Evolutionary conservation across 1,140 invertebrate genomes (phyloP).

Genomic region (Orussus abietinus): DNA sequence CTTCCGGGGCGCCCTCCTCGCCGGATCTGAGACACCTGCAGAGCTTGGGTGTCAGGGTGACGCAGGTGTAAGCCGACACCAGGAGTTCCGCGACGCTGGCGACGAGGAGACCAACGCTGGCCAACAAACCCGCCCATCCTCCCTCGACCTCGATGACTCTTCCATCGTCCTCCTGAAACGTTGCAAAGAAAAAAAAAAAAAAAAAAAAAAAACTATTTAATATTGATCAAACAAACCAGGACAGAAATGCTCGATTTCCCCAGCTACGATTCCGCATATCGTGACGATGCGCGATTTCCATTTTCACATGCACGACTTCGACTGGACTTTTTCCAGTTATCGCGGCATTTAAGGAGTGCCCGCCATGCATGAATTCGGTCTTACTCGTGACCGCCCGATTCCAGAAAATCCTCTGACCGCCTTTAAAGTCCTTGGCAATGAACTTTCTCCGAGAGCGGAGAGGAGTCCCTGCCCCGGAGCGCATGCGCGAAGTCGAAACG

Average conservation of each 20-base stretch:
- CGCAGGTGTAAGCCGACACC: conserved; percentile 44
- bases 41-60: conserved; percentile 45
- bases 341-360: too few relatives aligned
- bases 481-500: conserved; percentile 2
- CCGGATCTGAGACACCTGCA: conserved; percentile 38
- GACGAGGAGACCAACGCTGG: conserved; percentile 44
- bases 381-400: too few relatives aligned
- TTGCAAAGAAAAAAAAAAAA: conserved; percentile 3
- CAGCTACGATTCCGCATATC: conserved; percentile 4
- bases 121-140: conserved; percentile 41
- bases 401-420: conserved; percentile 14
- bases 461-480: conserved; percentile 8
- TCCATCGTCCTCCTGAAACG: conserved; percentile 30
- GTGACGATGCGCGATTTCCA: conserved; percentile 2
- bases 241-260: neutral
- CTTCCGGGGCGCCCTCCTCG: conserved; percentile 21
- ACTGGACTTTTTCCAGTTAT: conserved; percentile 6
- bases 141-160: conserved; percentile 29
- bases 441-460: conserved; percentile 31
- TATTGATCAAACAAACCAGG: neutral
- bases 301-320: conserved; percentile 1
- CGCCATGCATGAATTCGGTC: too few relatives aligned
- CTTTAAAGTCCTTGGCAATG: conserved; percentile 22
- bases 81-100: conserved; percentile 43
- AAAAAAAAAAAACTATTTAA: too few relatives aligned